Evolutionary conservation across 2,888 invertebrate genomes (phyloP).

Genomic region (Sycophila texana): DNA sequence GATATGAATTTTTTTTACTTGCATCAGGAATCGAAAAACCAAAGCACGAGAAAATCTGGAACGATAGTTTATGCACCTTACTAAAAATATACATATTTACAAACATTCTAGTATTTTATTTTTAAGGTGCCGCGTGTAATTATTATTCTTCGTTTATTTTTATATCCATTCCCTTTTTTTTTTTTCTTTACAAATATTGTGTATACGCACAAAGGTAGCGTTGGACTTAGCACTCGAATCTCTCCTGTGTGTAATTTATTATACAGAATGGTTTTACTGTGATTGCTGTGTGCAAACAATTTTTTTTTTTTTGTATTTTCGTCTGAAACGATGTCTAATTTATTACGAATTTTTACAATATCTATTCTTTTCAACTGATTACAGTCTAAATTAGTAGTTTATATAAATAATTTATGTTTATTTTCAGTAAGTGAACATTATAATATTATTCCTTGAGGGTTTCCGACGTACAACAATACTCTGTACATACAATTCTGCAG

Average conservation of each 20-base stretch:
- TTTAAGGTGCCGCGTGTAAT: conserved; percentile 1
- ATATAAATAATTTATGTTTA: conserved; percentile 7
- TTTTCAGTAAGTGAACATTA: conserved; percentile 2
- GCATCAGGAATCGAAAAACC: conserved; percentile 48
- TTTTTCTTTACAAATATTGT: conserved; percentile 42
- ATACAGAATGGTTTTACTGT: conserved; percentile 9
- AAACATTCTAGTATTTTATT: conserved; percentile 38
- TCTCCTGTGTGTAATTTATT: conserved; percentile 27
- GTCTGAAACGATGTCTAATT: conserved; percentile 1
- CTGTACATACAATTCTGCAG: background rate
- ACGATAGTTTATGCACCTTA: conserved; percentile 47
- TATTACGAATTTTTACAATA: background rate
- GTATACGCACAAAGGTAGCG: background rate
- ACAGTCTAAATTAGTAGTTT: conserved; percentile 9
- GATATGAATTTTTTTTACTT: conserved; percentile 48
- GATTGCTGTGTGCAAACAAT: conserved; percentile 14
- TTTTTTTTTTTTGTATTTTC: background rate
- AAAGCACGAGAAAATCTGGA: conserved; percentile 41
- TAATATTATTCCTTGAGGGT: background rate
- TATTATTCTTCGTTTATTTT: background rate
- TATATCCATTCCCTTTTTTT: background rate
- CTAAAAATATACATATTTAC: conserved; percentile 57
- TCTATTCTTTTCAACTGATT: background rate
- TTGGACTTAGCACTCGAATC: conserved; percentile 42
- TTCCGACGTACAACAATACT: background rate